phyloP scores from a whole-genome alignment of 1,140 invertebrate genomes.

The Steinernema khuongi region DNA sequence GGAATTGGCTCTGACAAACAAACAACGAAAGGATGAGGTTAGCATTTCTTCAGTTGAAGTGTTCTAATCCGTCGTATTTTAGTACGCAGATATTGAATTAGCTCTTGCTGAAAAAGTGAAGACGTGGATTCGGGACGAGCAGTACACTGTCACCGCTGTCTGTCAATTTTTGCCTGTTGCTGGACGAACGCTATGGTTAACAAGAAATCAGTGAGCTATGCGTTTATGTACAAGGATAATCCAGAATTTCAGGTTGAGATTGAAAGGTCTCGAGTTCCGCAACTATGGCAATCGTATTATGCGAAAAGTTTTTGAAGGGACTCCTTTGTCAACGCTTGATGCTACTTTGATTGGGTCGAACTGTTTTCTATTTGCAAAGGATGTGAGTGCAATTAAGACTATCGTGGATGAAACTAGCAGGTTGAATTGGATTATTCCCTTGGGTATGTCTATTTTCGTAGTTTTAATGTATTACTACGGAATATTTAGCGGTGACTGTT shows the following conservation, averaged over 20 bases:
- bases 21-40: background rate
- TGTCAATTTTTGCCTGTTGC: slow-evolving; percentile 43
- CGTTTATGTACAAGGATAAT: background rate
- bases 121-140: slow-evolving; percentile 38
- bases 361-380: slow-evolving; percentile 36
- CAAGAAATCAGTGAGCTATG: slow-evolving; percentile 40
- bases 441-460: slow-evolving; percentile 31
- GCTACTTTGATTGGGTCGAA: slow-evolving; percentile 28
- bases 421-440: slow-evolving; percentile 42
- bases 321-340: slow-evolving; percentile 33
- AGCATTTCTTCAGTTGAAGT: slow-evolving; percentile 2
- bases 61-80: slow-evolving; percentile 19
- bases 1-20: slow-evolving; percentile 31
- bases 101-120: slow-evolving; percentile 42
- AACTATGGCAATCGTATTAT: slow-evolving; percentile 42
- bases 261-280: slow-evolving; percentile 41
- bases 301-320: slow-evolving; percentile 44
- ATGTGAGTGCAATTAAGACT: slow-evolving; percentile 35
- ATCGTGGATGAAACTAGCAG: slow-evolving; percentile 40
- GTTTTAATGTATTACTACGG: slow-evolving; percentile 11
- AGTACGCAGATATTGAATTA: slow-evolving; percentile 44
- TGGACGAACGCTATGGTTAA: slow-evolving; percentile 38
- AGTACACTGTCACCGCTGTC: slow-evolving; percentile 42
- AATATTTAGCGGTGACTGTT: slow-evolving; percentile 37
- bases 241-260: slow-evolving; percentile 36